Conservation (phyloP, 2,888 invertebrate genomes). For the Eurytoma adleriae region DNA sequence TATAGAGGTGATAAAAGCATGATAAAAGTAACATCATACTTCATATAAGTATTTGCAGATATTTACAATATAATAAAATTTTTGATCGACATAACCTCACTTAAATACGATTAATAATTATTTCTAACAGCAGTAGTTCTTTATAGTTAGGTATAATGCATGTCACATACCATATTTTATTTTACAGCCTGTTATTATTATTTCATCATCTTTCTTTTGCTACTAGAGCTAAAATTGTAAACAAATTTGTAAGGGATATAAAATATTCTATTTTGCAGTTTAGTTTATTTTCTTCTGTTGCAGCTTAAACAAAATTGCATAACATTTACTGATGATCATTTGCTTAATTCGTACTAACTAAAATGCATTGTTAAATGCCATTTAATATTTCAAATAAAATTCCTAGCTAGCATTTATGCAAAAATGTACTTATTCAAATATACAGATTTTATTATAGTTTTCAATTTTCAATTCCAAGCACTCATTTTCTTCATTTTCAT, state of each 20-base stretch:
- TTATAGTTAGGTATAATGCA: slow-evolving; percentile 12
- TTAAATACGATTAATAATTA: slow-evolving; percentile 39
- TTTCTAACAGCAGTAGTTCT: slow-evolving; percentile 32
- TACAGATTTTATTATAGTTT: slow-evolving; percentile 16
- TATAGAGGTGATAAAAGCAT: not conserved
- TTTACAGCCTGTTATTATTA: slow-evolving; percentile 43
- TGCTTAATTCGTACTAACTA: not conserved
- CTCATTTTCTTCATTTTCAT: slow-evolving; percentile 29
- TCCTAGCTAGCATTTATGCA: slow-evolving; percentile 14
- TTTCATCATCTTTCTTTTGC: not conserved
- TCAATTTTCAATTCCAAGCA: slow-evolving; percentile 47
- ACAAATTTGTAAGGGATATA: no score
- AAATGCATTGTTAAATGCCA: slow-evolving; percentile 3
- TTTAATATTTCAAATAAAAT: slow-evolving; percentile 26
- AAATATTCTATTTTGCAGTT: no score
- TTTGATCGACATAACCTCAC: slow-evolving; percentile 21
- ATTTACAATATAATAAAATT: slow-evolving; percentile 43
- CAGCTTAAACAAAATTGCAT: no score
- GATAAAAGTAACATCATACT: slow-evolving; percentile 26
- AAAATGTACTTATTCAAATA: slow-evolving; percentile 1
- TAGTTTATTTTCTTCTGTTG: no score
- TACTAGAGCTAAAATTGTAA: slow-evolving; percentile 4
- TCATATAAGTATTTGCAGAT: slow-evolving; percentile 23
- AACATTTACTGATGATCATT: no score
- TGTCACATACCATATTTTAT: slow-evolving; percentile 37